phyloP scores from a whole-genome alignment of 2,888 invertebrate genomes.

The Cotesia congregata region DNA sequence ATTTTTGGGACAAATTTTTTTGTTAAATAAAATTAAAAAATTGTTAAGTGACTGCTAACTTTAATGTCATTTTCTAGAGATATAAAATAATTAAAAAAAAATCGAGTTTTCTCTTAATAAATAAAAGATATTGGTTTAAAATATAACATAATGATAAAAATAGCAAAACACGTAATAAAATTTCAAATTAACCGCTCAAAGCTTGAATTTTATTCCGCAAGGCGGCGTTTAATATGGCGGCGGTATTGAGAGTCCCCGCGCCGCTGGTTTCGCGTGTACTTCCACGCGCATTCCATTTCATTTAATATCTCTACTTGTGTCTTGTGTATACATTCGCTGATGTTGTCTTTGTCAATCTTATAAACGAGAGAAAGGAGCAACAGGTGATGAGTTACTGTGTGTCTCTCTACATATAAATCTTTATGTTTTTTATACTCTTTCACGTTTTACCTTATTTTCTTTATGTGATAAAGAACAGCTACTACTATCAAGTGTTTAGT shows the following conservation, averaged over 20 bases:
- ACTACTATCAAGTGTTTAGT: conserved; percentile 23
- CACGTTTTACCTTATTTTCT: conserved; percentile 18
- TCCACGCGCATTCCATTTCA: conserved; percentile 26
- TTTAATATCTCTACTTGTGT: conserved; percentile 31
- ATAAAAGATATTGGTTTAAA: no score
- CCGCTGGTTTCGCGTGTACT: not conserved
- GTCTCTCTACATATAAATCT: conserved; percentile 10
- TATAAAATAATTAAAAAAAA: no score
- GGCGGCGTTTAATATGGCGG: conserved; percentile 8
- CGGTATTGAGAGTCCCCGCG: conserved; percentile 2
- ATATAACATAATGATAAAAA: not conserved
- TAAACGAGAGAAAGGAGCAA: conserved; percentile 31
- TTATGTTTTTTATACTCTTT: conserved; percentile 18
- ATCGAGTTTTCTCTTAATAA: no score
- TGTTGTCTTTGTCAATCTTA: conserved; percentile 25
- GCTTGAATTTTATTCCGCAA: not conserved
- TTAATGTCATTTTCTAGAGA: no score
- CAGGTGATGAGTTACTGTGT: conserved; percentile 38
- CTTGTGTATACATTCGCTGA: conserved; percentile 8
- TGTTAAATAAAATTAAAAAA: no score
- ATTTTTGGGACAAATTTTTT: no score
- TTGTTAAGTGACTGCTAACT: not conserved
- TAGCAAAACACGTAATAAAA: not conserved
- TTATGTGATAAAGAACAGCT: conserved; percentile 23
- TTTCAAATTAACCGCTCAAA: not conserved